Evolutionary conservation across 2,113 vertebrate genomes (phyloP), one percentile per base, ranked within the genome.

Genomic region (Dicaeum eximium): DNA sequence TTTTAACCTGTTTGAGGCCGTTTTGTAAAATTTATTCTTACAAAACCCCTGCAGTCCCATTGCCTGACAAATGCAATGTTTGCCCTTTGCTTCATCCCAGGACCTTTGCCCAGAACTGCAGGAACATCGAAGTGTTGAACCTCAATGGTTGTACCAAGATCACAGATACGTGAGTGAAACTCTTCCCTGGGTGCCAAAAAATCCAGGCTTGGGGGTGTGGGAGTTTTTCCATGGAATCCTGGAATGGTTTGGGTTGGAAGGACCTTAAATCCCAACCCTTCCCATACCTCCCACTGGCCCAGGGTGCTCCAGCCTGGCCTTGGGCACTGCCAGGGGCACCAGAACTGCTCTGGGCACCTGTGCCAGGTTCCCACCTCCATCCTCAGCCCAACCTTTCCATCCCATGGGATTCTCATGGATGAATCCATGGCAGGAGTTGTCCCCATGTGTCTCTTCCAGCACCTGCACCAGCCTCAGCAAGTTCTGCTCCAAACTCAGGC

Each of bases 81-180:
- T 95, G 70, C 25, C 51, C 95, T 93, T 95, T 70, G 38, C 79
- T 95, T 66, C 72, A 1, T n/a, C 90, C 28, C 86, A 99, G 99
- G 98, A 99, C 98, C 0, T 99, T 99, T 98, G 98, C 99, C 53
- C 99, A 99, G 96, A 99, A 99, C 98, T 99, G 99, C 98, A 98
- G 99, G 56, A 99, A 99, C 85, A 99, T 99, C 23, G 99, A 99
- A 97, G 98, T 99, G 31, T 96, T 99, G 86, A 99, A 99, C 97
- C 97, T 99, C 44, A 99, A 99, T 15, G 99, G 99, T 77, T 99
- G 99, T 86, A 99, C 99, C 96, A 99, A 99, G 98, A 99, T 99
- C 93, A 99, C 99, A 50, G 99, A 99, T 53, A 98, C 98, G 99
- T 99, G 90, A 97, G 98, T 98, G 28, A 3, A 60, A 0, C 19